These are phyloP conservation scores for Carollia perspicillata DNA, from an alignment of 2,113 vertebrate species.

Conservation along the genomic window DNA sequence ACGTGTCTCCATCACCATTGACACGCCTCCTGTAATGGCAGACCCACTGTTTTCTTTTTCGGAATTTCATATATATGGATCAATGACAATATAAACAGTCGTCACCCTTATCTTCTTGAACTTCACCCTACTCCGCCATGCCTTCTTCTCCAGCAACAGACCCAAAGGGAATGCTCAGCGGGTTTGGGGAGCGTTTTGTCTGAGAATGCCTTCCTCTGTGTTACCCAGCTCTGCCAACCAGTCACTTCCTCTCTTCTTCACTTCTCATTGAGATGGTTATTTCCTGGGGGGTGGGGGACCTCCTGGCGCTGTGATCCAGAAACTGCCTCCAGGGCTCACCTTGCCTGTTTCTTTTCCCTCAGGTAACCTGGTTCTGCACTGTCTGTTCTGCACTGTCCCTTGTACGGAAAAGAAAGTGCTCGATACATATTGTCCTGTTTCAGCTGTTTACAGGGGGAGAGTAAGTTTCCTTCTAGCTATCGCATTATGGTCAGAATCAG, in stretches of 20 bases:
- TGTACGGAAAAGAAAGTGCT: not conserved
- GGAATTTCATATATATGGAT: not conserved
- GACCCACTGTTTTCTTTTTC: not conserved
- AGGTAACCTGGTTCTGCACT: not conserved
- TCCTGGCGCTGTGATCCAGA: not conserved
- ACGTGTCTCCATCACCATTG: not conserved
- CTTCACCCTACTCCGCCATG: not conserved
- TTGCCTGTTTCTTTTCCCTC: not conserved
- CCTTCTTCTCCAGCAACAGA: not conserved
- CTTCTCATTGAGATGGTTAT: not conserved
- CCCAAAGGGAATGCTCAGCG: not conserved
- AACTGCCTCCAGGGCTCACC: not conserved
- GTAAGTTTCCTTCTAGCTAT: not conserved
- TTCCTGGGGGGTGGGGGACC: not conserved
- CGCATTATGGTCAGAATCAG: not conserved
- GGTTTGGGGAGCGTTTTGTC: not conserved
- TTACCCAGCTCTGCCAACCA: not conserved
- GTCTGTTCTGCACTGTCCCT: not conserved
- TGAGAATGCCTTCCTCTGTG: not conserved
- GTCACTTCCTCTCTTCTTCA: not conserved
- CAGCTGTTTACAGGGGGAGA: not conserved
- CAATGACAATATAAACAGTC: too few relatives aligned
- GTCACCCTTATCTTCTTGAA: not conserved
- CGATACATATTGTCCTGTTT: not conserved
- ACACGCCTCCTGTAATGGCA: not conserved